Conservation (phyloP, 2,797 vertebrate species). For the Anabacerthia variegaticeps region DNA sequence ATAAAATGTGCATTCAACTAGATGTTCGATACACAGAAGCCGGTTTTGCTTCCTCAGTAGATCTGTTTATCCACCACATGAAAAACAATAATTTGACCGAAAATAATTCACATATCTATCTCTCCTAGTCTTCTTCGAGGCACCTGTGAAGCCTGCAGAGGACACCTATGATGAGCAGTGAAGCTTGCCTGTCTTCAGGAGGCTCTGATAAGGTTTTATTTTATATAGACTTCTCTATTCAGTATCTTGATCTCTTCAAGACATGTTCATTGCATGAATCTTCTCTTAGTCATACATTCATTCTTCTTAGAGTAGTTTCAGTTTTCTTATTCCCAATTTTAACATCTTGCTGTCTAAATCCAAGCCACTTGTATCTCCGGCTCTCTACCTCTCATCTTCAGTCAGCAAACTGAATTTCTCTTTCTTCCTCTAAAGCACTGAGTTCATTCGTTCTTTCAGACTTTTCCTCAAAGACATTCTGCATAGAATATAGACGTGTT, state of each 20-base stretch:
- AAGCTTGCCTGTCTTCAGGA: background rate
- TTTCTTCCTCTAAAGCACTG: background rate
- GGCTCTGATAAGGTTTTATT: background rate
- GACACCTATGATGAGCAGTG: fast-evolving
- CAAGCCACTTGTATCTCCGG: background rate
- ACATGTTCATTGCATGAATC: background rate
- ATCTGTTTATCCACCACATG: background rate
- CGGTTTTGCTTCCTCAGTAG: background rate
- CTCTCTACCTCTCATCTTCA: background rate
- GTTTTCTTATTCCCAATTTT: background rate
- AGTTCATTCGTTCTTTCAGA: background rate
- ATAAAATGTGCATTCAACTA: background rate
- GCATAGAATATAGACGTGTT: background rate
- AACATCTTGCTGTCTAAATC: background rate
- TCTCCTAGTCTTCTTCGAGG: fast-evolving
- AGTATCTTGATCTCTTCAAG: background rate
- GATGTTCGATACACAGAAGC: background rate
- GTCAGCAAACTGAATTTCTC: background rate
- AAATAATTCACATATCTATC: background rate
- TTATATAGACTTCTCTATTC: background rate
- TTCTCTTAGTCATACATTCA: background rate
- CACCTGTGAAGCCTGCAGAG: background rate
- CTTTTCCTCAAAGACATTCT: background rate
- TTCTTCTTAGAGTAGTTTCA: background rate
- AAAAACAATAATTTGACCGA: background rate